These are phyloP conservation scores for Melanotaenia boesemani DNA, from an alignment of 2,797 vertebrate species.

Conservation along the genomic window DNA sequence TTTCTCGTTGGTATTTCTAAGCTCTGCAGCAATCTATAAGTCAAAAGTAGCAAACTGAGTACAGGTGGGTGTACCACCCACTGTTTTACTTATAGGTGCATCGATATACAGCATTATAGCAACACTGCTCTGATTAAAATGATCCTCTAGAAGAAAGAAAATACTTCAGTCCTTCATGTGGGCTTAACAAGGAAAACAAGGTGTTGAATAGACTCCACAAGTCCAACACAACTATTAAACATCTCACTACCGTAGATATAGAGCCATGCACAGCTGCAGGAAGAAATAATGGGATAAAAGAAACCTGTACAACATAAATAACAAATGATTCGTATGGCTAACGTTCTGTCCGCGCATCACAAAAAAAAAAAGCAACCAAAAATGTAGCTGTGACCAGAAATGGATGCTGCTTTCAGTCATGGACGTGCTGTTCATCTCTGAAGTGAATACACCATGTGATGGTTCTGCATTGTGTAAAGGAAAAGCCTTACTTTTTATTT, in stretches of 20 bases:
- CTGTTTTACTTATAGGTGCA: background rate
- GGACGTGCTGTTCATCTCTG: slow-evolving; percentile 5
- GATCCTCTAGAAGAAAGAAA: background rate
- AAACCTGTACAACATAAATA: background rate
- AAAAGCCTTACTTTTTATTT: slow-evolving; percentile 39
- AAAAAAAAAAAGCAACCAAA: background rate
- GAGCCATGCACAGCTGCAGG: background rate
- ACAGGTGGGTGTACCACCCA: background rate
- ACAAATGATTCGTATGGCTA: background rate
- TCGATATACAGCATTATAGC: background rate
- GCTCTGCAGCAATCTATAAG: background rate
- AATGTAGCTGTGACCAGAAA: background rate
- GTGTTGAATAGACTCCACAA: background rate
- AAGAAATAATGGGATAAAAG: background rate
- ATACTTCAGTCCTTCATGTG: background rate
- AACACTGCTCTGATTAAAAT: background rate
- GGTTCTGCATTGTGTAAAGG: slow-evolving; percentile 48
- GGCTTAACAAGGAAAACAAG: background rate
- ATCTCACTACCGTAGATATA: background rate
- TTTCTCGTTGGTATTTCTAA: background rate
- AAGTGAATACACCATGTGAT: slow-evolving; percentile 22
- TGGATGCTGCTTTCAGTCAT: background rate
- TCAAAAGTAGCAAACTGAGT: background rate
- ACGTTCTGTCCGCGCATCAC: background rate
- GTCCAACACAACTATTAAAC: background rate